These are phyloP conservation scores for Heliothis subflexa DNA, from an alignment of 1,140 invertebrate species.

Conservation along the genomic window DNA sequence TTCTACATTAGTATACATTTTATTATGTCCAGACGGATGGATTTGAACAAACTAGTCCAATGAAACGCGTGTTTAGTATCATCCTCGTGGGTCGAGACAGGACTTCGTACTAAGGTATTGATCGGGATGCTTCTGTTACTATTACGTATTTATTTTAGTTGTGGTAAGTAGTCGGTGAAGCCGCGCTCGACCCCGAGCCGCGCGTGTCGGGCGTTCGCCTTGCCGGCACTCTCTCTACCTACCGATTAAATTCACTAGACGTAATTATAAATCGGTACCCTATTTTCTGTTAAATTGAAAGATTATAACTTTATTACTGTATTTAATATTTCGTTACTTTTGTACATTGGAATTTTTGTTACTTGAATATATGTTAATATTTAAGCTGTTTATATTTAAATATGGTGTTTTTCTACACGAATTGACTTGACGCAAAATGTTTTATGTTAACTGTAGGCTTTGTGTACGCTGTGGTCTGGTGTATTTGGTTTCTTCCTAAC, in stretches of 20 bases:
- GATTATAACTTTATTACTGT: slow-evolving; percentile 75
- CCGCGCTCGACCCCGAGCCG: slow-evolving; percentile 32
- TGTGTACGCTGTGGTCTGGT: slow-evolving; percentile 79
- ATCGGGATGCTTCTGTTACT: slow-evolving; percentile 65
- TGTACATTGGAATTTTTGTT: slow-evolving; percentile 84
- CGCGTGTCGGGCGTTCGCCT: slow-evolving; percentile 35
- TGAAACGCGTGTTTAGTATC: slow-evolving; percentile 67
- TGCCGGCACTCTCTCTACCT: slow-evolving; percentile 53
- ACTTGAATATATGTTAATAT: slow-evolving; percentile 82
- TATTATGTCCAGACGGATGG: slow-evolving; percentile 80
- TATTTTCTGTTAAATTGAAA: slow-evolving; percentile 76
- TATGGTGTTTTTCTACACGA: slow-evolving; percentile 80
- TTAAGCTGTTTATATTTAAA: slow-evolving; percentile 83
- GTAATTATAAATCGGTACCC: slow-evolving; percentile 59
- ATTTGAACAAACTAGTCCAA: slow-evolving; percentile 85
- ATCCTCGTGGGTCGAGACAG: slow-evolving; percentile 60
- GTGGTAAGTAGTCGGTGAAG: slow-evolving; percentile 48
- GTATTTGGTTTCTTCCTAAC: slow-evolving; percentile 80
- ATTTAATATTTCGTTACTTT: slow-evolving; percentile 81
- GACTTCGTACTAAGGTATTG: slow-evolving; percentile 60
- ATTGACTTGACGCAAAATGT: slow-evolving; percentile 75
- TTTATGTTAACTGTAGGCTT: slow-evolving; percentile 77
- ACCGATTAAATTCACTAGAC: slow-evolving; percentile 51
- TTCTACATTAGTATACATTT: slow-evolving; percentile 84
- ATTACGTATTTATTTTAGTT: slow-evolving; percentile 74